A percentile compares a stretch with the other conserved stretches of the same genome.
Conservation (phyloP, 2,113 vertebrate genomes). For the Neodon shergylaensis region DNA sequence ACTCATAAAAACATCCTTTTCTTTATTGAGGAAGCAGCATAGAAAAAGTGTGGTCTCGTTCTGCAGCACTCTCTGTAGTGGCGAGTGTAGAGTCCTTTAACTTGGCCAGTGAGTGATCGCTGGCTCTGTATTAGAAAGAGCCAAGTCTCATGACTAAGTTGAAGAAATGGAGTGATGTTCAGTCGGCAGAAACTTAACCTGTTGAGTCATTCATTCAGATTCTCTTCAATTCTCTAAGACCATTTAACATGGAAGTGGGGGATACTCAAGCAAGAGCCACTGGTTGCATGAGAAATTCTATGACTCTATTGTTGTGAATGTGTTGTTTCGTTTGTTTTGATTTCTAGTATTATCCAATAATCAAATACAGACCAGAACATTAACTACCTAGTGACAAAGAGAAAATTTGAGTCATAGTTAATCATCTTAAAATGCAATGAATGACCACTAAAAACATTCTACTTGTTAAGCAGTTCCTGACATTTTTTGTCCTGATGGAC, state of each 20-base stretch:
- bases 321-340: constrained; percentile 7
- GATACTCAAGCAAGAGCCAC: not conserved
- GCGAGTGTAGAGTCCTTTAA: not conserved
- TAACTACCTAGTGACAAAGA: not conserved
- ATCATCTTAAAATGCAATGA: not conserved
- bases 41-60: not conserved
- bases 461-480: constrained; percentile 8
- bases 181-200: not conserved
- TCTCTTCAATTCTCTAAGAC: not conserved
- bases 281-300: not conserved
- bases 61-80: no score
- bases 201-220: not conserved
- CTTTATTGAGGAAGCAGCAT: not conserved
- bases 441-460: not conserved
- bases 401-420: not conserved
- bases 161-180: not conserved
- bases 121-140: not conserved
- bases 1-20: not conserved
- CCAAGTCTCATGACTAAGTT: not conserved
- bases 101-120: not conserved
- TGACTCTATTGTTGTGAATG: not conserved
- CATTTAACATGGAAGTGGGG: not conserved
- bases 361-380: not conserved
- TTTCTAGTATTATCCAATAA: constrained; percentile 13
- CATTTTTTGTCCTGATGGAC: not conserved